Percentiles rank a stretch among this genome's conserved stretches.
phyloP scores from a whole-genome alignment of 1,140 invertebrate species.

The Lasaia peninsularis region DNA sequence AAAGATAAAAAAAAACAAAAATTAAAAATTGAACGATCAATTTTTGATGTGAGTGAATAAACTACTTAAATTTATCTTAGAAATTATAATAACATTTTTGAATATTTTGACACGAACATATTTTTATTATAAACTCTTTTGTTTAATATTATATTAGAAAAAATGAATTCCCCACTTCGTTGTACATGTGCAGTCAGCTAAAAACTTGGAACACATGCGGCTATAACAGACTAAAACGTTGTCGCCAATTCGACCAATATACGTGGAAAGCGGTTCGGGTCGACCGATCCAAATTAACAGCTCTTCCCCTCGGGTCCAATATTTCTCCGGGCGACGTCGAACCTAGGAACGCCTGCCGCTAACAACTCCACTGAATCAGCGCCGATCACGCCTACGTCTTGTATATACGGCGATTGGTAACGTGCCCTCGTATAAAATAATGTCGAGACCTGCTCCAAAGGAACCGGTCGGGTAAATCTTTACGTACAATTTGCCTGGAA shows the following conservation, averaged over 20 bases:
- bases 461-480: conserved; percentile 32
- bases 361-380: conserved; percentile 73
- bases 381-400: conserved; percentile 72
- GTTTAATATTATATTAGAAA: too few species aligned
- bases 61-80: too few species aligned
- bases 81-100: too few species aligned
- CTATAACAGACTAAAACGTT: conserved; percentile 33
- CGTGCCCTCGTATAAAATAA: conserved; percentile 54
- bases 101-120: too few species aligned
- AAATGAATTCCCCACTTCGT: background rate
- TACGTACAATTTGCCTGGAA: conserved; percentile 21
- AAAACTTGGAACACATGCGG: conserved; percentile 12
- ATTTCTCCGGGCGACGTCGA: conserved; percentile 65
- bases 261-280: conserved; percentile 58
- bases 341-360: conserved; percentile 64
- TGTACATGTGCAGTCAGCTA: background rate
- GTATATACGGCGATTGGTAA: conserved; percentile 68
- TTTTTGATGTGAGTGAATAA: too few species aligned
- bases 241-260: conserved; percentile 39
- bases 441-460: conserved; percentile 27
- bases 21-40: too few species aligned
- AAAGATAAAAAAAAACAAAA: too few species aligned
- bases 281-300: conserved; percentile 66
- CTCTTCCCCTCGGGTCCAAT: conserved; percentile 60
- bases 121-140: too few species aligned